Conservation (phyloP, 2,888 invertebrate genomes). For the Lymantria dispar region DNA sequence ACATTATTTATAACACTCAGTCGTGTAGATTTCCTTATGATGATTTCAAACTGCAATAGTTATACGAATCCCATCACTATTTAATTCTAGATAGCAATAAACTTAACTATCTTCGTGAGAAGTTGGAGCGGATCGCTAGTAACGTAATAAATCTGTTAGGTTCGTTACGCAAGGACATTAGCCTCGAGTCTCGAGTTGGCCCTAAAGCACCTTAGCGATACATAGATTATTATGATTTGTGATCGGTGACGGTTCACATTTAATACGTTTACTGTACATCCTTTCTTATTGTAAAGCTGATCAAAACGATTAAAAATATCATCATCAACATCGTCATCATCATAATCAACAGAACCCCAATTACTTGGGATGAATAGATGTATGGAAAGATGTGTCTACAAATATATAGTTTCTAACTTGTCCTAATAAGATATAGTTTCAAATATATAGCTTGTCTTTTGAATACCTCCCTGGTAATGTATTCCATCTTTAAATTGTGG, state of each 20-base stretch:
- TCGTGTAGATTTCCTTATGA: too few relatives aligned
- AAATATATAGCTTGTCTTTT: too few relatives aligned
- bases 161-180: slow-evolving; percentile 54
- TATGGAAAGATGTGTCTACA: too few relatives aligned
- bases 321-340: too few relatives aligned
- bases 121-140: slow-evolving; percentile 4
- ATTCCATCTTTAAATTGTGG: too few relatives aligned
- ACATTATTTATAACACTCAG: too few relatives aligned
- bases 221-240: slow-evolving; percentile 58
- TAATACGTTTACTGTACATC: slow-evolving; percentile 32
- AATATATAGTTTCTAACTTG: too few relatives aligned
- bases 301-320: not conserved
- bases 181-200: slow-evolving; percentile 31
- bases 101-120: not conserved
- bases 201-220: slow-evolving; percentile 35
- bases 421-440: too few relatives aligned
- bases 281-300: slow-evolving; percentile 16
- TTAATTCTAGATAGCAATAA: not conserved
- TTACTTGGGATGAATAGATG: too few relatives aligned
- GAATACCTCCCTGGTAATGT: too few relatives aligned
- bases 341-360: too few relatives aligned
- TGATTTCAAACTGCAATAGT: not conserved
- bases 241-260: slow-evolving; percentile 32
- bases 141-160: slow-evolving; percentile 48
- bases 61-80: slow-evolving; percentile 3